phyloP scores from a whole-genome alignment of 2,113 vertebrate species.

The Strix uralensis region DNA sequence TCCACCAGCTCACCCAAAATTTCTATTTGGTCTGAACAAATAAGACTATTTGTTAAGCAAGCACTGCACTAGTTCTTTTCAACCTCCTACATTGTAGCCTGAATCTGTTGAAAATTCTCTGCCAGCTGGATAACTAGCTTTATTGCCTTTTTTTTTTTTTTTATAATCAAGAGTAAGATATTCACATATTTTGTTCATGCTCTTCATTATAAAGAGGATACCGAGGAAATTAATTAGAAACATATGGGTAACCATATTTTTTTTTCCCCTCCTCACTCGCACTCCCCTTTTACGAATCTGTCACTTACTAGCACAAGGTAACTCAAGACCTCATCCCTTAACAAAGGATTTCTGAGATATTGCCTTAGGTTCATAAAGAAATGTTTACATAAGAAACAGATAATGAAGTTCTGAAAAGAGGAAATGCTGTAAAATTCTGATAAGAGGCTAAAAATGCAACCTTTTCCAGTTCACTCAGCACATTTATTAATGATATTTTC shows the following conservation, averaged over 20 bases:
- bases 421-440: conserved; percentile 31
- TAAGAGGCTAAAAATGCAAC: neutral
- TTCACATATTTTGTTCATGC: neutral
- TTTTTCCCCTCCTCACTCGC: neutral
- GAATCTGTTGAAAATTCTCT: neutral
- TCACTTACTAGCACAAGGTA: neutral
- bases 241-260: neutral
- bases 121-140: neutral
- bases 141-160: too few relatives aligned
- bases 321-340: neutral
- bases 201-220: neutral
- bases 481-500: conserved; percentile 23
- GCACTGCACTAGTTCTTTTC: neutral
- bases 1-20: neutral
- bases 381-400: neutral
- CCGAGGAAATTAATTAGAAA: conserved; percentile 34
- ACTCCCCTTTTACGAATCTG: neutral
- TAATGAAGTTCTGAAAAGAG: neutral
- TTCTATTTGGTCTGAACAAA: neutral
- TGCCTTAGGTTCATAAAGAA: neutral
- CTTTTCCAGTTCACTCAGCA: neutral
- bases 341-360: neutral
- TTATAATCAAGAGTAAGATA: neutral
- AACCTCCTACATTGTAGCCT: neutral
- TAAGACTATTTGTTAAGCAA: neutral